Conservation (phyloP, 2,797 vertebrate genomes). For the Lithobates pipiens region DNA sequence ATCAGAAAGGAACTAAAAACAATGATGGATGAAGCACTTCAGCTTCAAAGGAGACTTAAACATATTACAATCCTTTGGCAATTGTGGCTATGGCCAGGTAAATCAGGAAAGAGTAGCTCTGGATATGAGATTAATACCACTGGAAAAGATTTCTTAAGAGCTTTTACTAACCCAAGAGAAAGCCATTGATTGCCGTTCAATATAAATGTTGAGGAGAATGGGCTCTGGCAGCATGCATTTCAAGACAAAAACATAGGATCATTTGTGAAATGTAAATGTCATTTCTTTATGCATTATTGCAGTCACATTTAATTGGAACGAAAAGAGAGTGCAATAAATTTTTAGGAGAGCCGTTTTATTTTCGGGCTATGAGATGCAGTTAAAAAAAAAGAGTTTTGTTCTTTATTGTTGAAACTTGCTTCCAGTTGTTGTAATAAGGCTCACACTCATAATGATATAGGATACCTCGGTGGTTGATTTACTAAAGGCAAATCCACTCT, state of each 20-base stretch:
- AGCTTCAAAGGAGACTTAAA: slow-evolving; percentile 74
- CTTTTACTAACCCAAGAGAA: slow-evolving; percentile 74
- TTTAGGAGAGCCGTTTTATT: not conserved
- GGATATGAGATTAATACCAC: slow-evolving; percentile 76
- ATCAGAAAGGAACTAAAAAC: slow-evolving; percentile 82
- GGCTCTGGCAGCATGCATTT: slow-evolving; percentile 64
- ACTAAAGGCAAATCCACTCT: too few species aligned
- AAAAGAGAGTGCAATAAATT: not conserved
- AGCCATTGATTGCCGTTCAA: slow-evolving; percentile 73
- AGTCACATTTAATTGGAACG: not conserved
- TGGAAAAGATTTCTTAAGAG: slow-evolving; percentile 81
- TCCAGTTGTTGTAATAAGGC: too few species aligned
- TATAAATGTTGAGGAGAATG: slow-evolving; percentile 69
- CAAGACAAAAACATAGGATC: slow-evolving; percentile 28
- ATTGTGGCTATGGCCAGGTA: slow-evolving; percentile 76
- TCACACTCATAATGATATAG: not conserved
- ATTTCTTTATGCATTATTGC: slow-evolving; percentile 2
- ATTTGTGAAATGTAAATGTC: slow-evolving; percentile 11
- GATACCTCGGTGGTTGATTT: too few species aligned
- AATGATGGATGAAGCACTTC: slow-evolving; percentile 80
- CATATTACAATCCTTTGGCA: slow-evolving; percentile 74
- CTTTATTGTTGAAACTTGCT: too few species aligned
- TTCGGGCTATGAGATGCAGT: not conserved
- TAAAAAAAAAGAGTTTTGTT: too few species aligned
- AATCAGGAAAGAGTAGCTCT: slow-evolving; percentile 73